Evolutionary conservation across 92 coral and sea anemone species (phyloP).

Genomic region (Phymanthus crucifer): DNA sequence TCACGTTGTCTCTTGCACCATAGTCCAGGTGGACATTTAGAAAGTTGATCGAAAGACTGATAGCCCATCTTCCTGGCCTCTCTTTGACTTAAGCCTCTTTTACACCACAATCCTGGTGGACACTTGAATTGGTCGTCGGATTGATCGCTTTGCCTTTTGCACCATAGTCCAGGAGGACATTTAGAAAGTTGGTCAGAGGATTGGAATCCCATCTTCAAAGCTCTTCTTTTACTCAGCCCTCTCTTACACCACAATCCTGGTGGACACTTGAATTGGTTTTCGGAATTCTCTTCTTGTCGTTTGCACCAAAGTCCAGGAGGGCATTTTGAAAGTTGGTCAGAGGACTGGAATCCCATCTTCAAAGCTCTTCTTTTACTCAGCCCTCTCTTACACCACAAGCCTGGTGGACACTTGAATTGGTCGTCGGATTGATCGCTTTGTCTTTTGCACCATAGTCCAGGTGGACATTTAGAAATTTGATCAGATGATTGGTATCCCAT

Average conservation of each 20-base stretch:
- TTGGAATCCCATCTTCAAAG: background rate
- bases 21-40: constrained; percentile 39
- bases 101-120: constrained; percentile 53
- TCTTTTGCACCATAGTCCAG: constrained; percentile 52
- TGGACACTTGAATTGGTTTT: background rate
- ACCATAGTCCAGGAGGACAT: constrained; percentile 39
- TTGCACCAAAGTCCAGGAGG: constrained; percentile 62
- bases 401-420: constrained; percentile 36
- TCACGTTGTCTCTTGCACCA: constrained; percentile 43
- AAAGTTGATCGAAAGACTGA: background rate
- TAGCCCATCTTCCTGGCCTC: background rate
- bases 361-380: background rate
- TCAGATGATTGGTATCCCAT: constrained; percentile 34
- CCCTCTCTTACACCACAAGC: constrained; percentile 27
- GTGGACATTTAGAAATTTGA: constrained; percentile 33
- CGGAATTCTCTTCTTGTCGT: background rate
- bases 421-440: background rate
- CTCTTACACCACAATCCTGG: background rate
- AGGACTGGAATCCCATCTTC: background rate
- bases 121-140: background rate
- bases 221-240: background rate
- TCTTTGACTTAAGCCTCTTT: background rate
- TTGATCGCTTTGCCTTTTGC: no score
- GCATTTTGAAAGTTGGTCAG: background rate
- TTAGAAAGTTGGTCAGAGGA: no score